These are phyloP conservation scores for Zapus hudsonius DNA, from an alignment of 2,113 vertebrate species.

Conservation along the genomic window DNA sequence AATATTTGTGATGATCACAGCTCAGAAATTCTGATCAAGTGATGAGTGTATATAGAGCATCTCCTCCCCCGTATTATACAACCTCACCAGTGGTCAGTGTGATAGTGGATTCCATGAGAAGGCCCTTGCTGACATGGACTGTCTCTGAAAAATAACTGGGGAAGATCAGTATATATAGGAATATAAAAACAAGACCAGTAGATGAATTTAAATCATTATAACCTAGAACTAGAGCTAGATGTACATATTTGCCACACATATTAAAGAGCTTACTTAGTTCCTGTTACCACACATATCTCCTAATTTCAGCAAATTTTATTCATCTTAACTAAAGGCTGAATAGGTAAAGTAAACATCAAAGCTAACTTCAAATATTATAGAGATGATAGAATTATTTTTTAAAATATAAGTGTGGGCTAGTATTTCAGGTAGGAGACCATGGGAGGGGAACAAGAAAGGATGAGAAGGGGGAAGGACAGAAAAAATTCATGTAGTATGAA, in stretches of 20 bases:
- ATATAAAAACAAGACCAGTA: background rate
- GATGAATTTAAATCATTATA: background rate
- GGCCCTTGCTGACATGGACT: background rate
- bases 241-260: background rate
- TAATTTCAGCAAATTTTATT: background rate
- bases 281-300: background rate
- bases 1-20: background rate
- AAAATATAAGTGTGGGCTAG: too few species aligned
- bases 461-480: too few species aligned
- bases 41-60: background rate
- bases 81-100: background rate
- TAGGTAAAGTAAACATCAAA: background rate
- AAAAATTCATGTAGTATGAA: too few species aligned
- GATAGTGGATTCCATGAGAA: background rate
- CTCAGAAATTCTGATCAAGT: background rate
- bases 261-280: background rate
- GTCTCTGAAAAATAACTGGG: background rate
- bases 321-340: background rate
- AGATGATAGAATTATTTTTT: too few species aligned
- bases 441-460: too few species aligned
- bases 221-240: background rate
- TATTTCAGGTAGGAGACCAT: too few species aligned
- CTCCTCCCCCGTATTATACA: background rate
- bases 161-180: background rate
- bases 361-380: too few species aligned